Base-by-base conservation (phyloP, 2,797 vertebrate genomes). In the Heliangelus exortis region DNA sequence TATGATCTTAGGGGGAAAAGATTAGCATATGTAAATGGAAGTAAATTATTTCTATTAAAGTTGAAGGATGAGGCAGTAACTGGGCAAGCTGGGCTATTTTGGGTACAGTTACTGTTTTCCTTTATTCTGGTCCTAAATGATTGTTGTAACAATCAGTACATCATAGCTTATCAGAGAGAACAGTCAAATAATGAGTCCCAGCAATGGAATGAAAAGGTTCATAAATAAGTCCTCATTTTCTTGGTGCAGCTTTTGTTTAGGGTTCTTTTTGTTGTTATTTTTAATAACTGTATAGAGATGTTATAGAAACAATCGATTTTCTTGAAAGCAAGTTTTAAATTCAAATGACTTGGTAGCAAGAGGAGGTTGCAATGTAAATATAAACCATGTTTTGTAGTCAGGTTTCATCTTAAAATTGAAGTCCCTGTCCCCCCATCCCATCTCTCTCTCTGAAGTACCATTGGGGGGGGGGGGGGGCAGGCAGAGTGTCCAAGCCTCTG, bases 401-500 rank as follows among this genome's bases (percentile, higher is more conserved):
- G 17, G 43, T 59, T 87, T 54, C 26, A 43, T 34, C 41, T 34
- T 47, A 43, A 51, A 50, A 61, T 41, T 41, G 39, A 14, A 33
- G 15, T 45, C 65, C 51, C 69, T 29, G 2, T 21, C n/a, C 75
- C 39, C 47, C 63, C 1, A 0, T 59, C 5, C 1, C 51, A 5
- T 39, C n/a, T 53, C 1, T 53, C 9, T 28, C 59, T 33, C 73
- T 20, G 28, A 29, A 71, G 7, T 3, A 1, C 9, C 1, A 1
- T n/a, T n/a, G n/a, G n/a, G n/a, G n/a, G n/a, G n/a, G n/a, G 43
- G 34, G 51, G 28, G 9, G 18, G 33, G 71, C 5, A 34, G 66
- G 3, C 12, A 20, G 92, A 29, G 12, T 0, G 29, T 10, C 11
- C 1, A 0, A 34, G 67, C n/a, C 34, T 34, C 43, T 18, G 51